These are phyloP conservation scores for Melanerpes aurifrons DNA, from an alignment of 2,113 vertebrate species.

Conservation along the genomic window DNA sequence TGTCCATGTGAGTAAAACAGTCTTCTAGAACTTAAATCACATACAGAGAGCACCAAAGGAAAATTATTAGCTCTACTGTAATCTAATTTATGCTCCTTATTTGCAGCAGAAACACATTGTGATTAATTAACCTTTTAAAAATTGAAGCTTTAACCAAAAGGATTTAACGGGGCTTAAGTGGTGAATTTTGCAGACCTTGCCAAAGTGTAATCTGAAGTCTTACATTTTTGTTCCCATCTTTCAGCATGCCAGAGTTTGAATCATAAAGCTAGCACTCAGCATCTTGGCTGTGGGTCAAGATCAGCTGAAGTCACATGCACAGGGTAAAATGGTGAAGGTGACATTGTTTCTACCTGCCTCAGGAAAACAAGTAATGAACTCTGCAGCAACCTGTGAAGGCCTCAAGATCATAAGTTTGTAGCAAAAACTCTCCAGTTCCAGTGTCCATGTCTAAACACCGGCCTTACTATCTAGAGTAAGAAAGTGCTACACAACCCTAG, in stretches of 20 bases:
- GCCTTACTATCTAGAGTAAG: background rate
- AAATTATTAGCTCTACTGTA: background rate
- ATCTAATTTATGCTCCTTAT: background rate
- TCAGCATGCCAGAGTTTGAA: slow-evolving; percentile 39
- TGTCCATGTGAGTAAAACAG: background rate
- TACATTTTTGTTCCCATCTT: slow-evolving; percentile 46
- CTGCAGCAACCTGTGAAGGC: background rate
- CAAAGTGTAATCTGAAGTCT: slow-evolving; percentile 68
- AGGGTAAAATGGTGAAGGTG: slow-evolving; percentile 49
- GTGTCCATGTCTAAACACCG: background rate
- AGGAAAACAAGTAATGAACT: background rate
- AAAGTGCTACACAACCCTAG: background rate
- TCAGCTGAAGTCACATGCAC: slow-evolving; percentile 9
- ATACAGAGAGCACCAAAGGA: background rate
- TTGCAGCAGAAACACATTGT: background rate
- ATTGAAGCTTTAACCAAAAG: slow-evolving; percentile 17
- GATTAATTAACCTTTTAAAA: slow-evolving; percentile 1
- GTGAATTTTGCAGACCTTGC: slow-evolving; percentile 20
- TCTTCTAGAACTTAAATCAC: background rate
- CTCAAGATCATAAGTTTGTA: background rate
- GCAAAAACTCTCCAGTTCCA: background rate
- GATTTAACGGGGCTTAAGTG: slow-evolving; percentile 21
- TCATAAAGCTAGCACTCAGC: slow-evolving; percentile 23
- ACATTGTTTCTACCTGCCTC: slow-evolving; percentile 55
- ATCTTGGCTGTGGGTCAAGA: slow-evolving; percentile 56